Conservation (phyloP, 92 coral and sea anemone species). For the Phymanthus crucifer region DNA sequence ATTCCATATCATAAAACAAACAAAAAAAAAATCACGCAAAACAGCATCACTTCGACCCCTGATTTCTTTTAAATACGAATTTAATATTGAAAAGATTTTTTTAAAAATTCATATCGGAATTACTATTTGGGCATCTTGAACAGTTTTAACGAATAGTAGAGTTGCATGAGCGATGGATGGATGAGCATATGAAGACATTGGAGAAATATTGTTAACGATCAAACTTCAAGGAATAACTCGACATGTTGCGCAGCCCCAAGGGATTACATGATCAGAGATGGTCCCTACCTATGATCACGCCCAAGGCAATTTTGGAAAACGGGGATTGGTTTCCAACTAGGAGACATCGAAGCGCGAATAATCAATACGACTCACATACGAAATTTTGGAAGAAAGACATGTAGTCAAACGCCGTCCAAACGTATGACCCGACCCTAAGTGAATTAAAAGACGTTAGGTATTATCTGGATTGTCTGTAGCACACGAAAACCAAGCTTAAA, state of each 20-base stretch:
- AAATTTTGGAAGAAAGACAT: too few relatives aligned
- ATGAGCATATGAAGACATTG: neutral
- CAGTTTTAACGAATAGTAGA: neutral
- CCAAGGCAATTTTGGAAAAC: too few relatives aligned
- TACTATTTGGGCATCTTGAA: neutral
- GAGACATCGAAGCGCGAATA: too few relatives aligned
- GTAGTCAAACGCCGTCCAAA: too few relatives aligned
- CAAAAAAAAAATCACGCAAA: neutral
- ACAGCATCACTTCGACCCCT: conserved; percentile 2
- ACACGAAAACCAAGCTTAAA: too few relatives aligned
- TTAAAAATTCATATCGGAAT: conserved; percentile 11
- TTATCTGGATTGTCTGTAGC: too few relatives aligned
- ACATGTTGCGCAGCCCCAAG: neutral
- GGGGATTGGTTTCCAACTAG: too few relatives aligned
- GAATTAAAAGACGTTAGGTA: too few relatives aligned
- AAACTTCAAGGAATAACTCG: neutral
- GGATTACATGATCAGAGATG: too few relatives aligned
- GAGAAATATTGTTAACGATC: neutral
- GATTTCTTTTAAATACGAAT: conserved; percentile 29
- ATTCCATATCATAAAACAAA: conserved; percentile 2
- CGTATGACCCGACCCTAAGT: too few relatives aligned
- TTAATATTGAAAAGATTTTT: conserved; percentile 14
- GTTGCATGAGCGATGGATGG: neutral
- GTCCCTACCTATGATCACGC: too few relatives aligned
- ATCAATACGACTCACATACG: too few relatives aligned